A percentile compares a stretch with the other conserved stretches of the same genome.
phyloP scores from a whole-genome alignment of 2,797 vertebrate genomes.

The Enteromius viviparus region DNA sequence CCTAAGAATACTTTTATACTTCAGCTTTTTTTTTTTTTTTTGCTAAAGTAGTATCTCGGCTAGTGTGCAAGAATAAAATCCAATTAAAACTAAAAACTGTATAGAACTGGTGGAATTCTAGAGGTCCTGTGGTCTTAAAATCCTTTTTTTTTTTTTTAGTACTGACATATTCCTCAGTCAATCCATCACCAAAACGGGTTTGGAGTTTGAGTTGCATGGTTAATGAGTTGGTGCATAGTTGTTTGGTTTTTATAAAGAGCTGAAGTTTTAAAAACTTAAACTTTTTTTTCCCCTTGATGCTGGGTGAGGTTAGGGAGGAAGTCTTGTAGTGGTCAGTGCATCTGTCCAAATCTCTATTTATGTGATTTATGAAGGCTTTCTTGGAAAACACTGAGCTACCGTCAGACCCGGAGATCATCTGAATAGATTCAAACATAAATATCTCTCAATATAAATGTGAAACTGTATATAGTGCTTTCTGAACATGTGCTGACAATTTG shows the following conservation, averaged over 20 bases:
- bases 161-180: not conserved
- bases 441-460: not conserved
- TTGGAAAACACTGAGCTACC: not conserved
- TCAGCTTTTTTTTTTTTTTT: not conserved
- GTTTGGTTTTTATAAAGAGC: not conserved
- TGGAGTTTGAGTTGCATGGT: not conserved
- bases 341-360: not conserved
- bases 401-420: no score
- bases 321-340: not conserved
- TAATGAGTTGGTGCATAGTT: not conserved
- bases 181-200: not conserved
- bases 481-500: not conserved
- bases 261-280: not conserved
- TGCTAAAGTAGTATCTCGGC: not conserved
- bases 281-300: not conserved
- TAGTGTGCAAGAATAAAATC: not conserved
- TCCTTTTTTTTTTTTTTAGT: not conserved
- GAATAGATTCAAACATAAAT: not conserved
- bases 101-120: not conserved
- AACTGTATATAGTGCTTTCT: not conserved
- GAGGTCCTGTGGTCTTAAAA: not conserved
- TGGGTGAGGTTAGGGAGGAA: not conserved
- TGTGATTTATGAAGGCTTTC: not conserved
- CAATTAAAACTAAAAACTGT: not conserved
- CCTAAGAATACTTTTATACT: not conserved